Conservation (phyloP, 2,888 invertebrate genomes). For the Platycheirus rosarum region DNA sequence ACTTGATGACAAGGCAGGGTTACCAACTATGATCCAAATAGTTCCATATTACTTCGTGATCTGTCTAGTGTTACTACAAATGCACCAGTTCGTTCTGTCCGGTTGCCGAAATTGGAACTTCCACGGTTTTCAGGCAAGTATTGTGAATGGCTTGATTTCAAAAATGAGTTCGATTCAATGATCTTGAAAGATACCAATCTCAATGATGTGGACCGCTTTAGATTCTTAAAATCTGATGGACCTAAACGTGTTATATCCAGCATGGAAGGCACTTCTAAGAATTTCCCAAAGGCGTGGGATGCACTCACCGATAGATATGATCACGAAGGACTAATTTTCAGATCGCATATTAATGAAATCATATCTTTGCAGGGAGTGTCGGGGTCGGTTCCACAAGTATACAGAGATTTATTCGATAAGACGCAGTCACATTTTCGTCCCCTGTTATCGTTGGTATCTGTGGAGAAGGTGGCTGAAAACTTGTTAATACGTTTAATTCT, state of each 20-base stretch:
- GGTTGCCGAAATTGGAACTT: slow-evolving; percentile 15
- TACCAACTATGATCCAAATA: slow-evolving; percentile 17
- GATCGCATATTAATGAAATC: no score
- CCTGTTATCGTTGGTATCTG: slow-evolving; percentile 16
- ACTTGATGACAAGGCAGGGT: no score
- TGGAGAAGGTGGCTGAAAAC: background rate
- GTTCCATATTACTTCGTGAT: background rate
- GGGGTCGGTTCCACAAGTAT: background rate
- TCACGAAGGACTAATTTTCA: no score
- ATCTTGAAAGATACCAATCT: slow-evolving; percentile 10
- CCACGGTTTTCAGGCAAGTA: slow-evolving; percentile 11
- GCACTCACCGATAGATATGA: no score
- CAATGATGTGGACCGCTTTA: slow-evolving; percentile 14
- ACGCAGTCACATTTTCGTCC: slow-evolving; percentile 4
- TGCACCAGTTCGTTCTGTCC: slow-evolving; percentile 2
- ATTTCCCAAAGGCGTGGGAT: no score
- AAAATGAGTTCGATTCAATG: no score
- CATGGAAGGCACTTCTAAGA: no score
- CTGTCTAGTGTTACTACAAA: no score
- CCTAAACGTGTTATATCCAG: no score
- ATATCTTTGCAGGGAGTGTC: background rate
- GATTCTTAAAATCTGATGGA: slow-evolving; percentile 17
- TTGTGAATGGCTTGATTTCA: no score
- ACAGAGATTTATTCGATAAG: slow-evolving; percentile 1
- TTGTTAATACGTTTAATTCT: background rate